These are phyloP conservation scores for Asarcornis scutulata DNA, from an alignment of 2,113 vertebrate genomes.

Conservation along the genomic window DNA sequence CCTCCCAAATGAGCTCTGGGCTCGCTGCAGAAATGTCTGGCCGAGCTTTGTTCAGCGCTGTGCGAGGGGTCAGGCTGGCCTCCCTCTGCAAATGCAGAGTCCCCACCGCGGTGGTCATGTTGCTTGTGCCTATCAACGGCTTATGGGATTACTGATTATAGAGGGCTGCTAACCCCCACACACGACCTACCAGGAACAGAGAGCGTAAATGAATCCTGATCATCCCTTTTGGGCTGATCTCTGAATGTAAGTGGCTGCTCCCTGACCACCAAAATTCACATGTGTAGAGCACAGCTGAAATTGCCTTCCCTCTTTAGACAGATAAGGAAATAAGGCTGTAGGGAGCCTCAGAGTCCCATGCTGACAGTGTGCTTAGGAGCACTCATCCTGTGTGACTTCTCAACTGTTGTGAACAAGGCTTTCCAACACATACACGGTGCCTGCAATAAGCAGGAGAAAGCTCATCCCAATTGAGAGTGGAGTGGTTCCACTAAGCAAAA, in stretches of 20 bases:
- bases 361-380: neutral
- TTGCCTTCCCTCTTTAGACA: neutral
- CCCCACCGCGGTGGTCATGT: fast-evolving
- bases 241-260: neutral
- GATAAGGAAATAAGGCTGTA: neutral
- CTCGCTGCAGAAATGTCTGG: neutral
- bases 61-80: neutral
- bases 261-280: neutral
- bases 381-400: neutral
- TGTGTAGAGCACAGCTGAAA: neutral
- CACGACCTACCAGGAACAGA: neutral
- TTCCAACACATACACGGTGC: neutral
- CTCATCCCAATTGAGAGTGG: neutral
- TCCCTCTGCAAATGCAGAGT: fast-evolving
- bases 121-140: neutral
- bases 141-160: neutral
- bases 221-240: neutral
- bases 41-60: neutral
- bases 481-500: neutral
- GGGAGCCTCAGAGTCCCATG: neutral
- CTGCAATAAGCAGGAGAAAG: neutral
- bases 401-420: neutral
- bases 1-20: neutral
- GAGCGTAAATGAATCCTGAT: neutral
- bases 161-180: neutral